Conservation (phyloP, 2,797 vertebrate genomes). For the Echiichthys vipera region DNA sequence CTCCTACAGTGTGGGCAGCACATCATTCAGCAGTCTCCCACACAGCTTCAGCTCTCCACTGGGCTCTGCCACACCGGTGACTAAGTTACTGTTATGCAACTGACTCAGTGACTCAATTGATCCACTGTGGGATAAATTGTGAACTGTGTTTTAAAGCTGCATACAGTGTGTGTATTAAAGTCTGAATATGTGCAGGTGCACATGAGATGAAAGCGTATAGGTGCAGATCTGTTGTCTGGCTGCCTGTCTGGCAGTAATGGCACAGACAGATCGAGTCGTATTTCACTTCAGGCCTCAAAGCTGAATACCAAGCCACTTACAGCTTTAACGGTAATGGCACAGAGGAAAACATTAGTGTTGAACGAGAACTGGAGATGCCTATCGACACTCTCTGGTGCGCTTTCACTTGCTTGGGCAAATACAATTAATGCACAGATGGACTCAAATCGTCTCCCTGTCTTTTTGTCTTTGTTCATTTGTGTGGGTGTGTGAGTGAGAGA, state of each 20-base stretch:
- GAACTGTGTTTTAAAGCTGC: constrained; percentile 44
- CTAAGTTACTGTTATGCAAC: constrained; percentile 83
- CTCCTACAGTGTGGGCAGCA: constrained; percentile 77
- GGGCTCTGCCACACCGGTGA: constrained; percentile 73
- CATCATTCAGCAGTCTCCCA: constrained; percentile 73
- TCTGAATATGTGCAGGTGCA: constrained; percentile 30
- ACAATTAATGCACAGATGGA: constrained; percentile 54
- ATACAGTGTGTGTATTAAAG: constrained; percentile 17
- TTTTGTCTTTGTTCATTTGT: constrained; percentile 34
- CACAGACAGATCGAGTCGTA: constrained; percentile 57
- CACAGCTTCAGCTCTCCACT: constrained; percentile 67
- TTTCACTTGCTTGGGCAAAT: constrained; percentile 67
- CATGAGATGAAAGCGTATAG: constrained; percentile 27
- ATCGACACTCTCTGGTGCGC: constrained; percentile 51
- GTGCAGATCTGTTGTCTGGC: constrained; percentile 29
- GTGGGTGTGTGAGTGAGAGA: constrained; percentile 20
- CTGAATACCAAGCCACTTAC: constrained; percentile 48
- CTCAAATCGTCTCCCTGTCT: constrained; percentile 39
- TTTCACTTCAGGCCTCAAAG: constrained; percentile 61
- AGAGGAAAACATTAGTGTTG: constrained; percentile 50
- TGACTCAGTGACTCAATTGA: constrained; percentile 77
- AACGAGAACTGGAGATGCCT: constrained; percentile 60
- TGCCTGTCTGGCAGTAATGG: constrained; percentile 22
- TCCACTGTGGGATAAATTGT: constrained; percentile 60
- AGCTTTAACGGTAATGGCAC: constrained; percentile 55